Base-by-base conservation (phyloP, 1,140 invertebrate genomes). In the Euwallacea fornicatus region DNA sequence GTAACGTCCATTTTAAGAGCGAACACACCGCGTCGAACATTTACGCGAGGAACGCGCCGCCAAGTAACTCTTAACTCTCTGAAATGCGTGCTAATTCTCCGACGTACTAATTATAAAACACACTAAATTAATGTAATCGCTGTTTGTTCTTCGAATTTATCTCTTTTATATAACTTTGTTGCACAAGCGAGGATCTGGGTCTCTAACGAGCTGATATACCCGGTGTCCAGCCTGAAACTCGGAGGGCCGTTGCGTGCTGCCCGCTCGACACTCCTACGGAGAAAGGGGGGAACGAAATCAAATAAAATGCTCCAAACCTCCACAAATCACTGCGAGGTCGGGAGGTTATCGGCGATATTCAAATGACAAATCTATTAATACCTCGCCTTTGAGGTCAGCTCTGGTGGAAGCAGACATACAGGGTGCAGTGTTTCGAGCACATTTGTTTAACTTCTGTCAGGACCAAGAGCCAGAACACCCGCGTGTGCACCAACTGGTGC, bases 101-200 rank as follows among this genome's bases (percentile, higher is more conserved):
- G 50, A 33, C 16, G 15, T 47, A 59, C 67, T 69, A 62, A 63
- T 69, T 66, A 56, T 66, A 65, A 66, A 43, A 66, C 65, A 66
- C 65, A 58, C 53, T 58, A 58, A 58, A 68, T 60, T 68, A 60
- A 60, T 68, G 56, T 68, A 60, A 68, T 68, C 56, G 42, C 44
- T 72, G 70, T 66, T 66, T 66, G 61, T 66, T 66, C 58, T 66
- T 72, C n/a, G 42, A 53, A 59, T 33, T 72, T 66, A 59, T 66
- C 33, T 65, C 63, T 61, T 72, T 72, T 72, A 72, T 72, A 72
- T 72, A 72, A 72, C 70, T 47, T 54, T 53, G 55, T 72, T 72
- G 55, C 70, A 72, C 64, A 72, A 72, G 60, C 54, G 54, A 3
- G n/a, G 16, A 46, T 33, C 60, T 60, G 9, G 11, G 15, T 2